These are phyloP conservation scores for Oryzias melastigma DNA, from an alignment of 2,113 vertebrate genomes.

Conservation along the genomic window DNA sequence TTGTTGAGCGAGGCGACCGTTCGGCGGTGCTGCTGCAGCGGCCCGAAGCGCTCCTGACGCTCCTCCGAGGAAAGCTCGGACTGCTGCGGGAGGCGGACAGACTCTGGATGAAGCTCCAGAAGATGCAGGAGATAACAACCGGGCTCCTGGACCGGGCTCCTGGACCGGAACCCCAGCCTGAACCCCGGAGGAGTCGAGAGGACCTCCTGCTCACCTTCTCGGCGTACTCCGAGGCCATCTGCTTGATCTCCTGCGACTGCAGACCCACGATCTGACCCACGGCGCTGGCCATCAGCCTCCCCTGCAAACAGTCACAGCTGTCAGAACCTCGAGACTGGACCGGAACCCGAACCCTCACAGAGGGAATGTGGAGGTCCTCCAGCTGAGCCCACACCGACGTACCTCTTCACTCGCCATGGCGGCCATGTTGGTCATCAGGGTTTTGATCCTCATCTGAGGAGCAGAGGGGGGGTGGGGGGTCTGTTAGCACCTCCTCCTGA, in stretches of 20 bases:
- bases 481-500: not conserved
- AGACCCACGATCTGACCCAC: slow-evolving; percentile 96
- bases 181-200: too few species aligned
- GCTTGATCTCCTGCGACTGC: slow-evolving; percentile 95
- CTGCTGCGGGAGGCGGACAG: slow-evolving; percentile 67
- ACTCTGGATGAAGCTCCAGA: not conserved
- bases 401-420: slow-evolving; percentile 93
- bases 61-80: slow-evolving; percentile 86
- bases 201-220: slow-evolving; percentile 69
- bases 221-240: slow-evolving; percentile 91
- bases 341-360: not conserved
- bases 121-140: not conserved
- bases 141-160: too few species aligned
- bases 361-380: not conserved
- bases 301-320: slow-evolving; percentile 73
- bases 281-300: slow-evolving; percentile 87
- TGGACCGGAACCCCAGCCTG: too few species aligned
- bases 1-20: slow-evolving; percentile 86
- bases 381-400: not conserved
- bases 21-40: slow-evolving; percentile 85
- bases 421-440: slow-evolving; percentile 94
- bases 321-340: not conserved
- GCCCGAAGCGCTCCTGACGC: slow-evolving; percentile 83
- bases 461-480: not conserved
- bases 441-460: slow-evolving; percentile 84